Evolutionary conservation across 2,888 invertebrate genomes (phyloP).

Genomic region (Congeria kusceri): DNA sequence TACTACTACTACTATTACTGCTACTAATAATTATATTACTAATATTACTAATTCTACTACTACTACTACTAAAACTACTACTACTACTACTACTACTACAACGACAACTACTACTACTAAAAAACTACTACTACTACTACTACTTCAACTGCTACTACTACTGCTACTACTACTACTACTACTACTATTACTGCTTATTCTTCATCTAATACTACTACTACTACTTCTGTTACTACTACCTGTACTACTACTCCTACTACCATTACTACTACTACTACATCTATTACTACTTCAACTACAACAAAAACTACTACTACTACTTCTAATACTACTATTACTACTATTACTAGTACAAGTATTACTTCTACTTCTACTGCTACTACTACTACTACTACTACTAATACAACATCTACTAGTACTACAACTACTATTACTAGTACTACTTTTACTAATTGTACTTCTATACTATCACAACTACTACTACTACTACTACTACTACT

Average conservation of each 20-base stretch:
- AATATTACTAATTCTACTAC: background rate
- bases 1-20: constrained; percentile 6
- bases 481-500: constrained; percentile 10
- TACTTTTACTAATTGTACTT: background rate
- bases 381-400: background rate
- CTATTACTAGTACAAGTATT: background rate
- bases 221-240: constrained; percentile 1
- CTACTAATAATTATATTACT: background rate
- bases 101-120: too few species aligned
- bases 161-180: constrained; percentile 6
- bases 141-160: constrained; percentile 2
- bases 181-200: background rate
- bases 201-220: background rate
- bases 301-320: background rate
- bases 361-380: background rate
- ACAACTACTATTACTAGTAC: background rate
- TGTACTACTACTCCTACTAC: constrained; percentile 5
- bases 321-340: constrained; percentile 1
- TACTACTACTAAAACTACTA: background rate
- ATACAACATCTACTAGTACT: background rate
- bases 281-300: constrained; percentile 1
- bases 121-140: constrained; percentile 4
- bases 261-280: background rate
- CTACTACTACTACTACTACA: background rate
- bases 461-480: background rate